Conservation (phyloP, 2,797 vertebrate species). For the Siniperca obscura region DNA sequence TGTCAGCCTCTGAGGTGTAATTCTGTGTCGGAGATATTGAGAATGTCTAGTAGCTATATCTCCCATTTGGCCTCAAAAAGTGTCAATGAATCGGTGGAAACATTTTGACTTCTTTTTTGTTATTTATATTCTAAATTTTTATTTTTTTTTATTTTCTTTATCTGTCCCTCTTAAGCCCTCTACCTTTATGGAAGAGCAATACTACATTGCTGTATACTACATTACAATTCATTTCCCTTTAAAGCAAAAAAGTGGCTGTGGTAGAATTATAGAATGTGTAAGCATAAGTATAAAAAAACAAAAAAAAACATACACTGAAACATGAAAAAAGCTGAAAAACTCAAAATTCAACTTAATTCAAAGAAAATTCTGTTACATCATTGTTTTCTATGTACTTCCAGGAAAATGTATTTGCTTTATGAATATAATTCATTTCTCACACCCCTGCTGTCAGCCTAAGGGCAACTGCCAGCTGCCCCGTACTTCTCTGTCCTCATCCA, state of each 20-base stretch:
- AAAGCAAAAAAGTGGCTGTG: neutral
- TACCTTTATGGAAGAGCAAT: neutral
- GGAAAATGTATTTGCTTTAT: neutral
- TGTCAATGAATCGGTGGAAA: too few species aligned
- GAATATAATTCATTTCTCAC: neutral
- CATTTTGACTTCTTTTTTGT: too few species aligned
- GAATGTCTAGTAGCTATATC: too few species aligned
- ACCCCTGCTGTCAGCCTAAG: conserved; percentile 54
- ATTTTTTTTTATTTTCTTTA: neutral
- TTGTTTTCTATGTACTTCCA: neutral
- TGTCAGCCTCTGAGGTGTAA: neutral
- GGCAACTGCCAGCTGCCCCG: conserved; percentile 66
- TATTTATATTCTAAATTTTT: neutral
- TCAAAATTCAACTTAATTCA: neutral
- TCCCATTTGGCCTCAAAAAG: neutral
- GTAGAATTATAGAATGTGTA: neutral
- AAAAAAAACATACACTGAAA: neutral
- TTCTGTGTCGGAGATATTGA: neutral
- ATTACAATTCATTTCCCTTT: too few species aligned
- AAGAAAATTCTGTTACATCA: neutral
- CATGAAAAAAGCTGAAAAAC: neutral
- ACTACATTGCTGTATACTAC: neutral
- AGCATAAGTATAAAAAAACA: too few species aligned
- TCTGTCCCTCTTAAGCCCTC: neutral
- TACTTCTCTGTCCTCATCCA: conserved; percentile 74